Conservation (phyloP, 2,113 vertebrate species). For the Cebidichthys violaceus region DNA sequence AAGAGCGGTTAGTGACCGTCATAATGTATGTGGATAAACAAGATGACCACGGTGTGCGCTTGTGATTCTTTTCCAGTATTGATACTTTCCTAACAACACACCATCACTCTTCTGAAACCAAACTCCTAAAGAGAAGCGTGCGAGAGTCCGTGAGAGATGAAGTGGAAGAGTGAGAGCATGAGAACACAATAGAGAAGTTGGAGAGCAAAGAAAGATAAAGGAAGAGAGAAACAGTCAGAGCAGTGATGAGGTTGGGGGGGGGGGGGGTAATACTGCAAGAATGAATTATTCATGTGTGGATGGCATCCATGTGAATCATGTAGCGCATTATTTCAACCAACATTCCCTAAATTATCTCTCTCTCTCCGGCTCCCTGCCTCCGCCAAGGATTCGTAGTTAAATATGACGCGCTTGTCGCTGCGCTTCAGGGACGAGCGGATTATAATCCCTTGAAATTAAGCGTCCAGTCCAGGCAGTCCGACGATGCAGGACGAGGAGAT, state of each 20-base stretch:
- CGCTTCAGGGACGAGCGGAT: slow-evolving; percentile 15
- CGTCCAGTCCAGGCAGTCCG: neutral
- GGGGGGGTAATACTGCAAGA: slow-evolving; percentile 9
- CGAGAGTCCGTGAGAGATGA: neutral
- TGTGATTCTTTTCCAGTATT: too few species aligned
- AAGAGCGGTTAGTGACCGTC: too few species aligned
- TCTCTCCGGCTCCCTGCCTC: slow-evolving; percentile 11
- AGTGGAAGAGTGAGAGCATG: neutral
- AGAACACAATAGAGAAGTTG: neutral
- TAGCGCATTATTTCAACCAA: slow-evolving; percentile 51
- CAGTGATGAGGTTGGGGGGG: slow-evolving; percentile 1
- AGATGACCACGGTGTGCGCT: too few species aligned
- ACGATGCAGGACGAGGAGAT: neutral
- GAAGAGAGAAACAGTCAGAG: neutral
- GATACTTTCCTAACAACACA: too few species aligned
- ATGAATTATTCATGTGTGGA: slow-evolving; percentile 53
- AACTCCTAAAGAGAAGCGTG: neutral
- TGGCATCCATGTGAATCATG: slow-evolving; percentile 49
- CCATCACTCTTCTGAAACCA: neutral
- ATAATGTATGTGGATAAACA: too few species aligned
- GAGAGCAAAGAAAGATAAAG: neutral
- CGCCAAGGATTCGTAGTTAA: slow-evolving; percentile 21
- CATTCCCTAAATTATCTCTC: slow-evolving; percentile 37
- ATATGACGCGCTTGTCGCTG: slow-evolving; percentile 32
- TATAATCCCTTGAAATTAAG: slow-evolving; percentile 46